Base-by-base conservation (phyloP, 2,797 vertebrate genomes). In the Brotula barbata region DNA sequence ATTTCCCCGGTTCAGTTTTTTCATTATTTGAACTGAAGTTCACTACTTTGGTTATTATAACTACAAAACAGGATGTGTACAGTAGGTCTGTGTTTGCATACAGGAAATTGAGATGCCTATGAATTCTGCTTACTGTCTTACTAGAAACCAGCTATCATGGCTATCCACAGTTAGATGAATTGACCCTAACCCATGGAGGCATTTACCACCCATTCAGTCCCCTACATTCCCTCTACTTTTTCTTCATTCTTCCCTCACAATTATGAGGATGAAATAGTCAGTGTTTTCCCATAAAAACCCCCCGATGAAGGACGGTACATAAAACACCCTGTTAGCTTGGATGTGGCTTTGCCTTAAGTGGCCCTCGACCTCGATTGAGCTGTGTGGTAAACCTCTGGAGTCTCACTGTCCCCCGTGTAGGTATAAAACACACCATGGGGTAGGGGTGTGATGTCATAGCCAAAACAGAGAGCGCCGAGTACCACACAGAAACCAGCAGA, bases 341-440 rank as follows among this genome's bases (percentile, higher is more conserved):
- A 89, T 89, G 88, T 90, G 88, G 86, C 76, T 88, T 83, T 61
- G 81, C 83, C 80, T 82, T 68, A 87, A 88, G 83, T 87, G 80
- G 80, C 85, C 79, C 73, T 78, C 73, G 83, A 84, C 86, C 88
- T 88, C 78, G 73, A 56, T 70, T 77, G 80, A 80, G 81, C 77
- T 70, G 76, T 87, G 86, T 61, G 88, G 87, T 87, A 75, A 87
- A 85, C 86, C 85, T 80, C 84, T 83, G 81, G 87, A 88, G 88
- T 75, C 88, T 78, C 9, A 21, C 71, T 84, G 84, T 87, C 85
- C 86, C 84, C 80, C 64, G 50, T 85, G 83, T 87, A 87, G 87
- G 87, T 88, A 87, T 81, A 83, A 77, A 85, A 84, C 88, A n/a
- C 84, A 74, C 86, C 73, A 87, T 82, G 86, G 87, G 84, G 86